Conservation (phyloP, 37 sponge, comb jelly and placozoan species). For the Haliclona indistincta region DNA sequence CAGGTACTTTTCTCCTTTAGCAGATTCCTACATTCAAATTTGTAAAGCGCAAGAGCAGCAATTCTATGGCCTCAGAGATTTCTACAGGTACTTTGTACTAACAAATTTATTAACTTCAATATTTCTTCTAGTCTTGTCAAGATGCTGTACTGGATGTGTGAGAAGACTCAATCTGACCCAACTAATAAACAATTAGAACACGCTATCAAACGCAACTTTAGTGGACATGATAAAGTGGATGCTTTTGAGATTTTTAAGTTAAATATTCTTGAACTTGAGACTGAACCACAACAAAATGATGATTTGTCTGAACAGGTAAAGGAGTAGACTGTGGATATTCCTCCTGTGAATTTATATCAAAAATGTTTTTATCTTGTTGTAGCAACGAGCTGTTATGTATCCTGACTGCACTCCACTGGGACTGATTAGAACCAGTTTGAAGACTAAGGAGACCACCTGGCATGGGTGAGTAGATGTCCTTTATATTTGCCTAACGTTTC, state of each 20-base stretch:
- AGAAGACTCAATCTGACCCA: conserved; percentile 17
- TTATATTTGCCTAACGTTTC: too few species aligned
- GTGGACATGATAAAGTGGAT: conserved; percentile 57
- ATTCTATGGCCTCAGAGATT: conserved; percentile 92
- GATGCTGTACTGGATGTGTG: conserved; percentile 86
- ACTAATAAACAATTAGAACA: conserved; percentile 71
- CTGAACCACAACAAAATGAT: conserved; percentile 15
- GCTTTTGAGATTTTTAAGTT: conserved; percentile 29
- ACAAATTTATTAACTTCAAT: conserved; percentile 86
- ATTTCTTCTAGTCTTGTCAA: conserved; percentile 76
- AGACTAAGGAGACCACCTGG: conserved; percentile 57
- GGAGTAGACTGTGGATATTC: neutral
- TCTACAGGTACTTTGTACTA: conserved; percentile 92
- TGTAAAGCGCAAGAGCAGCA: conserved; percentile 13
- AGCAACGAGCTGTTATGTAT: conserved; percentile 18
- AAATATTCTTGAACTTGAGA: neutral
- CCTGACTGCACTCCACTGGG: conserved; percentile 72
- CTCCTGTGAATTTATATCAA: too few species aligned
- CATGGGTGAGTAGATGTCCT: conserved; percentile 60
- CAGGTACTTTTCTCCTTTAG: conserved; percentile 43
- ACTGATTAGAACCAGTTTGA: conserved; percentile 73
- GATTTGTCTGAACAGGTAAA: neutral
- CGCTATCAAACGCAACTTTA: conserved; percentile 89
- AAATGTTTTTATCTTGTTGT: neutral
- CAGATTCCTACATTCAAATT: conserved; percentile 69